Conservation (phyloP, 1,140 invertebrate species). For the Hesperophylax magnus region DNA sequence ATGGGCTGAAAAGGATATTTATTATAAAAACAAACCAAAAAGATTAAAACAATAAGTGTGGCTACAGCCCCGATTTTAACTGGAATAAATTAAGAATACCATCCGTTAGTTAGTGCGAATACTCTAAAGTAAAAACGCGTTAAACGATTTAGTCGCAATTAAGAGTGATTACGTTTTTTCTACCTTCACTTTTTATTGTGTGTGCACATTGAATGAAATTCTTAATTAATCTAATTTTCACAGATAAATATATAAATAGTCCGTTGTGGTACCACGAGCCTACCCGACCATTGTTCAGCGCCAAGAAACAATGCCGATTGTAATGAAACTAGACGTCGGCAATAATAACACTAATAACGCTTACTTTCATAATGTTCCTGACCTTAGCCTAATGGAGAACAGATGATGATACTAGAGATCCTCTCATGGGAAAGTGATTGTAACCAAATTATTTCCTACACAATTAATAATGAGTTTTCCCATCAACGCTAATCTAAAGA, state of each 20-base stretch:
- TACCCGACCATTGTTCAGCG: neutral
- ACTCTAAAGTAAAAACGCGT: no score
- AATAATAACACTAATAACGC: neutral
- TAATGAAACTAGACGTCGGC: neutral
- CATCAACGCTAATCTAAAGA: constrained; percentile 16
- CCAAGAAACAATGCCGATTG: constrained; percentile 8
- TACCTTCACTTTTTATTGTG: constrained; percentile 5
- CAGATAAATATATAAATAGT: no score
- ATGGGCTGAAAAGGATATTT: no score
- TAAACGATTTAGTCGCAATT: neutral
- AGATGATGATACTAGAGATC: constrained; percentile 24
- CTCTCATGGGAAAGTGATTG: constrained; percentile 34
- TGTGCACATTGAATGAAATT: neutral
- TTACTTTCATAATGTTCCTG: constrained; percentile 34
- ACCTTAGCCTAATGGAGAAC: constrained; percentile 27
- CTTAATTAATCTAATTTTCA: no score
- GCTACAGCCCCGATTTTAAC: no score
- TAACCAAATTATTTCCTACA: constrained; percentile 5
- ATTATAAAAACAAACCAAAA: no score
- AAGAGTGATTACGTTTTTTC: neutral
- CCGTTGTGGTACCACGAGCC: no score
- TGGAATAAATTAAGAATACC: no score
- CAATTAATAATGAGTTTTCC: constrained; percentile 17
- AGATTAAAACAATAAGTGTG: no score
- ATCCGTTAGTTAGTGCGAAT: no score